These are phyloP conservation scores for Cavia porcellus DNA, from an alignment of 2,113 vertebrate species.

Conservation along the genomic window DNA sequence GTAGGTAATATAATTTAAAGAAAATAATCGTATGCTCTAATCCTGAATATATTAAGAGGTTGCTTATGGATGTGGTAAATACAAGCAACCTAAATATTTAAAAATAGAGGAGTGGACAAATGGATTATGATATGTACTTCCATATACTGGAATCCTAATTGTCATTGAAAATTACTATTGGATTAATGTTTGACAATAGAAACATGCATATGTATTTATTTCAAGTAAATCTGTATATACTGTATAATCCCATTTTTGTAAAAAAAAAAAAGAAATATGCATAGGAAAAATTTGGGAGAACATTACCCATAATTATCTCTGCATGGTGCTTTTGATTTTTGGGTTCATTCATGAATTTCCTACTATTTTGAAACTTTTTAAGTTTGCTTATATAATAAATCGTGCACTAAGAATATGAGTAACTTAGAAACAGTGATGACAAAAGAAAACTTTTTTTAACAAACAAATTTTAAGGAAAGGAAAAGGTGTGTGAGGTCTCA, in stretches of 20 bases:
- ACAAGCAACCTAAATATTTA: not conserved
- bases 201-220: not conserved
- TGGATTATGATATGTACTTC: not conserved
- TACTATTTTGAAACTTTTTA: conserved; percentile 11
- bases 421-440: not conserved
- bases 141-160: not conserved
- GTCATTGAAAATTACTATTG: conserved; percentile 38
- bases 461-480: not conserved
- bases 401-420: not conserved
- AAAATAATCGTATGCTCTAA: not conserved
- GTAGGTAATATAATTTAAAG: not conserved
- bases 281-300: not conserved
- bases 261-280: not conserved
- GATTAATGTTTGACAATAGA: conserved; percentile 2
- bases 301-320: not conserved
- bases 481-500: not conserved
- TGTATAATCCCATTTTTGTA: not conserved
- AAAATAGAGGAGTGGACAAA: not conserved
- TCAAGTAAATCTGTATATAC: not conserved
- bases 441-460: conserved; percentile 32
- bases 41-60: not conserved
- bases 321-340: not conserved
- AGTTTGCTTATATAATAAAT: not conserved
- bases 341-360: not conserved
- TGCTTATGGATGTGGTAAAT: not conserved